Evolutionary conservation across 2,888 invertebrate genomes (phyloP), one percentile per base, ranked within the genome.

Genomic region (Ectemnius continuus): DNA sequence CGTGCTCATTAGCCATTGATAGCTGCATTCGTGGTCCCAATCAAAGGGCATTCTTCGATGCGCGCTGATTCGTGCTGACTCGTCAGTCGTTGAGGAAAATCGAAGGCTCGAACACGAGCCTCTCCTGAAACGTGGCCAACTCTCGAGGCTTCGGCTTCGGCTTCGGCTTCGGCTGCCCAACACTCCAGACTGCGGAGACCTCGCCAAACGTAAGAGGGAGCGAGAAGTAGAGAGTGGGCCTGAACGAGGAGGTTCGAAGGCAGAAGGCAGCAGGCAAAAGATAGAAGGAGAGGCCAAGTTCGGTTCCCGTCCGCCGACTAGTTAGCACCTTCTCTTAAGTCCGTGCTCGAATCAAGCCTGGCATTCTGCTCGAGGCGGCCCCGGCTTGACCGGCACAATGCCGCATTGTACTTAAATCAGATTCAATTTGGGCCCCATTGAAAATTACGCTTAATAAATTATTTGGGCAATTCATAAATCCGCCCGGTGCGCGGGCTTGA

Each of bases 381-480:
- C 74, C 72, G 81, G 56, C 78, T 74, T 66, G 65, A 36, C 77
- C 70, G 67, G 70, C 85, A 90, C 90, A 91, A 90, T 90, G 84
- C 83, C 69, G 85, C 86, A 90, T 91, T 91, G 90, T 91, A 87
- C 89, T 91, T 91, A 90, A 91, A 91, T 91, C 91, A 91, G 90
- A 91, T 91, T 91, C 90, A 91, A 91, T 91, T 91, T 91, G 89
- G 89, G 85, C 74, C 89, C 89, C 89, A 90, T 91, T 90, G 90
- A 90, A 90, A 90, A 91, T 91, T 91, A 91, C 88, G 89, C 88
- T 90, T 90, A 90, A 91, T 91, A 91, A 90, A 91, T 90, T 90
- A 90, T 91, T 90, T 89, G 86, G 89, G 88, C 88, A 90, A 91
- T 91, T 91, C 90, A 91, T 91, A 90, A 91, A 91, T 91, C 88